Evolutionary conservation across 2,113 vertebrate species (phyloP).

Genomic region (Urocitellus parryii): DNA sequence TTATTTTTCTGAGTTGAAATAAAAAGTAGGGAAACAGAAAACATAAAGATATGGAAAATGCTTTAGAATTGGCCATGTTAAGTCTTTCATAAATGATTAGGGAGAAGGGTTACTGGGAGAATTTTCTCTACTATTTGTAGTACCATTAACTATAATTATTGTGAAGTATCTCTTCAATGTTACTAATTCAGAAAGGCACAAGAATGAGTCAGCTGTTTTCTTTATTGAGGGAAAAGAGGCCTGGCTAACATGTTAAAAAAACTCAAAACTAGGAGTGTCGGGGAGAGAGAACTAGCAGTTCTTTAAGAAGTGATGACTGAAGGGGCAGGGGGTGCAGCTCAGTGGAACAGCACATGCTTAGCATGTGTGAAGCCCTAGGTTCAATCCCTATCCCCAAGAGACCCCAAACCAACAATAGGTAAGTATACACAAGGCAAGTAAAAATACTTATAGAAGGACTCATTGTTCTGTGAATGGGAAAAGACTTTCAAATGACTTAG

Average conservation of each 20-base stretch:
- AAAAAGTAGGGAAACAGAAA: constrained; percentile 66
- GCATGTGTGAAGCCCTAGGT: background rate
- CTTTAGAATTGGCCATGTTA: constrained; percentile 9
- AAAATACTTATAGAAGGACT: constrained; percentile 42
- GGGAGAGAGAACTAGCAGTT: background rate
- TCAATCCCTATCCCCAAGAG: background rate
- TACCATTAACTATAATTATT: background rate
- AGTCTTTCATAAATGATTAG: constrained; percentile 26
- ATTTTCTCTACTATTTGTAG: constrained; percentile 11
- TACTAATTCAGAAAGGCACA: constrained; percentile 14
- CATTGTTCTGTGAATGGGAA: background rate
- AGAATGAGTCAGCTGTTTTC: background rate
- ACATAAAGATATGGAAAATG: constrained; percentile 26
- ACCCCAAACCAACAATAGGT: background rate
- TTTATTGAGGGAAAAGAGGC: constrained; percentile 6
- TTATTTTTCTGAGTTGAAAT: constrained; percentile 66
- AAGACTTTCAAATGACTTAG: constrained; percentile 38
- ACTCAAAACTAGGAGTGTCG: background rate
- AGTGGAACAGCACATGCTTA: background rate
- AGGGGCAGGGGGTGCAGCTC: background rate
- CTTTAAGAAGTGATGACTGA: background rate
- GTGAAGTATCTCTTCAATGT: background rate
- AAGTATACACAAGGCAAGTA: constrained; percentile 23
- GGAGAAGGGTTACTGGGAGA: background rate
- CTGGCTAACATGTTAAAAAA: constrained; percentile 24